Percentiles rank a stretch among this genome's conserved stretches.
Evolutionary conservation across 2,797 vertebrate species (phyloP).

Genomic region (Odontamblyopus lacepedii): DNA sequence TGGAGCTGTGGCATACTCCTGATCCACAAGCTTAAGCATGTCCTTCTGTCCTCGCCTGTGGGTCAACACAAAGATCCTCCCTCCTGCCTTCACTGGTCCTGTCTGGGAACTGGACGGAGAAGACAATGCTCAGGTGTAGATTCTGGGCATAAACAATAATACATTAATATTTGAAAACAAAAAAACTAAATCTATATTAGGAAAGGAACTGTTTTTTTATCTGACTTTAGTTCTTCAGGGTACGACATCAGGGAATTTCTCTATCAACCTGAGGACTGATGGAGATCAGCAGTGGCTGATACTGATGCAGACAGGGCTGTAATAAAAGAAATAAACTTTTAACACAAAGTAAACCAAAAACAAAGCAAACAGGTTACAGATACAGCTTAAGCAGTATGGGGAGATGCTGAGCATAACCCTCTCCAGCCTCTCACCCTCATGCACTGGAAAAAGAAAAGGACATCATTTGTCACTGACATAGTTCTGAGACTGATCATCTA

Average conservation of each 20-base stretch:
- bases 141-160: too few species aligned
- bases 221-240: background rate
- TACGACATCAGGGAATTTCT: background rate
- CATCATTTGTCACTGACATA: background rate
- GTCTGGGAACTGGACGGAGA: conserved; percentile 16
- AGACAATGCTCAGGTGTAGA: background rate
- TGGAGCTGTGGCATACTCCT: too few species aligned
- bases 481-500: background rate
- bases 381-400: background rate
- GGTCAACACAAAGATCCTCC: conserved; percentile 29
- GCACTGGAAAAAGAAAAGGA: background rate
- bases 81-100: conserved; percentile 27
- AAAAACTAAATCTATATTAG: too few species aligned
- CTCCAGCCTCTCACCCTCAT: background rate
- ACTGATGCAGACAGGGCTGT: background rate
- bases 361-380: background rate
- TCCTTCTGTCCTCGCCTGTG: conserved; percentile 17
- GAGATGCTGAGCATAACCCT: background rate
- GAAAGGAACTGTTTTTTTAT: too few species aligned
- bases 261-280: background rate
- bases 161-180: too few species aligned
- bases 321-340: background rate
- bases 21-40: too few species aligned
- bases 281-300: background rate
- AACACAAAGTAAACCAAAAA: background rate